Evolutionary conservation across 2,797 vertebrate species (phyloP).

Genomic region (Remorina albescens): DNA sequence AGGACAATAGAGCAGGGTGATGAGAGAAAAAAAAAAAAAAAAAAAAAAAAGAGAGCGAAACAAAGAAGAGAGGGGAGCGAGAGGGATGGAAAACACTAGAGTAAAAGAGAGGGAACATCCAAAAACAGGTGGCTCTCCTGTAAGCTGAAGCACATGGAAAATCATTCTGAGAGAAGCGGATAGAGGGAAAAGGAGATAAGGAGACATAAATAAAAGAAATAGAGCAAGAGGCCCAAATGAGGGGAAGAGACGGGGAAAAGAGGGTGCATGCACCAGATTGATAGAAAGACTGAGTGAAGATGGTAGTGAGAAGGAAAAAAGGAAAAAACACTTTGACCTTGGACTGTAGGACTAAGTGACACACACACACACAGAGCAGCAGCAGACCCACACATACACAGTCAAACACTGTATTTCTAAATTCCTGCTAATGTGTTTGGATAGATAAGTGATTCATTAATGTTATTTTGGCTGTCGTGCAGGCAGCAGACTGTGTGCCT

Average conservation of each 20-base stretch:
- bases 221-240: conserved; percentile 30
- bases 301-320: conserved; percentile 13
- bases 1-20: conserved; percentile 50
- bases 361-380: conserved; percentile 14
- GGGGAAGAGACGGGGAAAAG: conserved; percentile 18
- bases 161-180: neutral
- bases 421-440: conserved; percentile 60
- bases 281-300: conserved; percentile 34
- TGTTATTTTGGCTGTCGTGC: conserved; percentile 56
- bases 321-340: conserved; percentile 69
- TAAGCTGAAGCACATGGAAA: neutral
- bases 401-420: conserved; percentile 39
- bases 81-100: conserved; percentile 5
- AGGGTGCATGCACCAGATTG: conserved; percentile 30
- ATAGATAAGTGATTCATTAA: conserved; percentile 72
- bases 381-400: conserved; percentile 12
- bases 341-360: conserved; percentile 26
- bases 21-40: neutral
- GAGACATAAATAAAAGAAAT: conserved; percentile 5
- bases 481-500: conserved; percentile 66
- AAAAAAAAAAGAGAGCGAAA: neutral
- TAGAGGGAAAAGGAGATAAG: conserved; percentile 2
- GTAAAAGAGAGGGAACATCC: neutral
- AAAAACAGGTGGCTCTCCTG: conserved; percentile 10
- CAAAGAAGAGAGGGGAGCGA: conserved; percentile 9